Base-by-base conservation (phyloP, 64 coral and sea anemone genomes). In the Montipora capricornis region DNA sequence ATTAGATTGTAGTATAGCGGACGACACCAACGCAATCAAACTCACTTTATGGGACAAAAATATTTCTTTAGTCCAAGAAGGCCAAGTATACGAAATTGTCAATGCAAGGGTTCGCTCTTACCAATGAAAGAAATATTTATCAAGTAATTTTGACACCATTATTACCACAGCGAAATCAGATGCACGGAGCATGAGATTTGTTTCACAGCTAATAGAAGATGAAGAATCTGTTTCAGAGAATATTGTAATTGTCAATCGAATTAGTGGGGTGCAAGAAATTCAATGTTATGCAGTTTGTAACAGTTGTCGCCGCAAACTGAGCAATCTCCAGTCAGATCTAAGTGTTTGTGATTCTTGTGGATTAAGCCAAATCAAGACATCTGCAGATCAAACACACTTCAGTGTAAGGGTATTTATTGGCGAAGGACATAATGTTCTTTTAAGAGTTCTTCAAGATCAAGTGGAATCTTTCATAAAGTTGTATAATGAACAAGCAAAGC, bases 1-100 rank as follows among this genome's bases (percentile, higher is more conserved):
- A 77, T 77, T 77, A 14, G 75, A 77, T 77, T 77, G 75, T 47
- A 47, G 11, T 8, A 77, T 77, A 47, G 75, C 75, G 13, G 75
- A 77, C 14, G 75, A 77, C 26, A 45, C 26, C 14, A 47, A 12
- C 46, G 75, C 44, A 77, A 77, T 77, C 14, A 69, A 69, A 20
- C 14, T 69, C 4, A 69, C 67, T 17, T 69, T 69, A 69, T 69
- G 67, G 67, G 67, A 6, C 13, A 69, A 69, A 17, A 15, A 69
- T 17, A 69, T 69, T 17, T 17, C 67, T 12, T 17, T 69, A 20
- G 67, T 69, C 13, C 13, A 69, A 69, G 67, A 69, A 17, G 67
- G 67, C 19, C 13, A 69, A 69, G 1, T 20, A 69, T 69, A 69
- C 19, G 14, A 69, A 69, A 69, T 69, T 69, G 16, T 17, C 19